Base-by-base conservation (phyloP, 1,140 invertebrate species). In the Subanguina moxae region DNA sequence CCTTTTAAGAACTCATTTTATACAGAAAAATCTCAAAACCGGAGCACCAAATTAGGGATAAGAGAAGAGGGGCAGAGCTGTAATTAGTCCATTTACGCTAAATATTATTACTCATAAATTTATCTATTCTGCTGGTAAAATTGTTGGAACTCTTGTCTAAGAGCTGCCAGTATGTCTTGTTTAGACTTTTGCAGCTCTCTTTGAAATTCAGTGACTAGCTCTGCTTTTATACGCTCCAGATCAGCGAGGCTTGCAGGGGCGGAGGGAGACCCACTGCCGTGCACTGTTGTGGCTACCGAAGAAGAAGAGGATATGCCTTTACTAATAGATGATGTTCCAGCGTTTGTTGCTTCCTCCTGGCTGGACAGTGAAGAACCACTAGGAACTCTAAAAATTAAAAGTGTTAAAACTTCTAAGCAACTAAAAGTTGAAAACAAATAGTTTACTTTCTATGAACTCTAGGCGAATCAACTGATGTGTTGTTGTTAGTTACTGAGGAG, bases 301-400 rank as follows among this genome's bases (percentile, higher is more conserved):
- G 58, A 61, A 3, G 58, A 30, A 61, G 58, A 19, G 15, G 27
- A 45, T 1, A 45, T 23, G 32, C 11, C 62, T 28, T 25, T 46
- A 3, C 62, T n/a, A 11, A 11, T 38, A 38, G 32, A 38, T 5
- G 32, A 38, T 5, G 11, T 11, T 38, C 32, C 32, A 38, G 52
- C 3, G 28, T 56, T 23, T 17, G 42, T 30, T 32, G 45, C 67
- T 72, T 68, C 67, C 52, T 68, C 67, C 62, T 68, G 67, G 68
- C 68, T 68, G 27, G 38, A 68, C 17, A 68, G 67, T 32, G 67
- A 68, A 17, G 67, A 70, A 21, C 66, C 67, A 43, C 67, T 68
- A 11, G 67, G 67, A n/a, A 57, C 67, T 32, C 67, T 68, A 30
- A 72, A 69, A 68, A 52, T 30, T n/a, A n/a, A n/a, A n/a, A n/a